Percentiles rank a stretch among this genome's conserved stretches.
phyloP scores from a whole-genome alignment of 2,797 vertebrate genomes.

The Oreortyx pictus region DNA sequence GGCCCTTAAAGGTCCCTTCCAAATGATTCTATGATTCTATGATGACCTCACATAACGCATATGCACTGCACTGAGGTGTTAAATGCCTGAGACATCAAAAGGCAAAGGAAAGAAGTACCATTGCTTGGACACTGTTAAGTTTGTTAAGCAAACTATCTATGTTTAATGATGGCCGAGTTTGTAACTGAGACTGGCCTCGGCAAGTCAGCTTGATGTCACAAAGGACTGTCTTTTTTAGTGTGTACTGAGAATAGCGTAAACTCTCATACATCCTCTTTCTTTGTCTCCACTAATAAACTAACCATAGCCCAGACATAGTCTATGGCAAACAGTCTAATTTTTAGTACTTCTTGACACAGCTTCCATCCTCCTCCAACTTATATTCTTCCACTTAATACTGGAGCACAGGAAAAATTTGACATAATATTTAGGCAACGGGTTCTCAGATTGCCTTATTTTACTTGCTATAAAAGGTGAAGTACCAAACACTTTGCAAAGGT shows the following conservation, averaged over 20 bases:
- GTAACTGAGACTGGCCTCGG: not conserved
- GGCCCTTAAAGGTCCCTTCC: no score
- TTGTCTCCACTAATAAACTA: not conserved
- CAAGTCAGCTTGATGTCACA: not conserved
- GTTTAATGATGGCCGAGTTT: not conserved
- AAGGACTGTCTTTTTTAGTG: not conserved
- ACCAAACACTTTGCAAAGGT: not conserved
- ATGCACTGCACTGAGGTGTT: not conserved
- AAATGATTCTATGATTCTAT: no score
- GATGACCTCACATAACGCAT: no score
- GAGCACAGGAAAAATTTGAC: not conserved
- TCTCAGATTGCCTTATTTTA: not conserved
- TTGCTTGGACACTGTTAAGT: not conserved
- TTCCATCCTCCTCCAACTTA: not conserved
- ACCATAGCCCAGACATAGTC: not conserved
- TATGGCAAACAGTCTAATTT: not conserved
- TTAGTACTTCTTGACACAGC: not conserved
- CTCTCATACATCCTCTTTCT: not conserved
- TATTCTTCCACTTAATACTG: not conserved
- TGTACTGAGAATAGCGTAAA: not conserved
- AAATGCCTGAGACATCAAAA: not conserved
- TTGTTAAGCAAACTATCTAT: fast-evolving
- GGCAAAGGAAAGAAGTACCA: not conserved
- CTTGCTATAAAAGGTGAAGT: not conserved
- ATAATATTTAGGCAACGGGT: not conserved